A percentile compares a stretch with the other conserved stretches of the same genome.
phyloP scores from a whole-genome alignment of 1,140 invertebrate species.

The Drosophila willistoni region DNA sequence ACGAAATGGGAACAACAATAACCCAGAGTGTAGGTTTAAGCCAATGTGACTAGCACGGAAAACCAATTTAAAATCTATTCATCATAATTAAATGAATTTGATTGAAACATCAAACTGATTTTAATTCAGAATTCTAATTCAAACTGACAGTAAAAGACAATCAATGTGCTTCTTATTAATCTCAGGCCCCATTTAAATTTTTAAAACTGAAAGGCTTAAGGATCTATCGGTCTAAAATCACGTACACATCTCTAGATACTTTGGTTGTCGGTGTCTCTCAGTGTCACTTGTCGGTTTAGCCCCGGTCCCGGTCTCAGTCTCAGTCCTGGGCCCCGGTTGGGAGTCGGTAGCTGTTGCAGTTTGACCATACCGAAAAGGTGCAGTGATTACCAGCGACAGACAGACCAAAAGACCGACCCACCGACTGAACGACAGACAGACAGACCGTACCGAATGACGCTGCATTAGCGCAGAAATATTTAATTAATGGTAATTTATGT shows the following conservation, averaged over 20 bases:
- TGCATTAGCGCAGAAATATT: constrained; percentile 78
- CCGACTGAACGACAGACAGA: neutral
- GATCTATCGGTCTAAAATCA: neutral
- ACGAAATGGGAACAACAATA: neutral
- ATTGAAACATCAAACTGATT: too few species aligned
- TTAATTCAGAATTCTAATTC: too few species aligned
- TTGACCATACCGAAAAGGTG: constrained; percentile 55
- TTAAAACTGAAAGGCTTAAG: too few species aligned
- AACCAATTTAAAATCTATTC: neutral
- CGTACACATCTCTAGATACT: constrained; percentile 2
- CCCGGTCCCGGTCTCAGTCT: neutral
- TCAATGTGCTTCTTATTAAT: too few species aligned
- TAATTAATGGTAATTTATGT: constrained; percentile 81
- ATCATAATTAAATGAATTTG: neutral
- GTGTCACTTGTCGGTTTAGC: constrained; percentile 74
- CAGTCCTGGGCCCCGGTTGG: constrained; percentile 1
- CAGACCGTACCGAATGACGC: constrained; percentile 15
- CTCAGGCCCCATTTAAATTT: too few species aligned
- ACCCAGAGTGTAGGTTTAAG: neutral
- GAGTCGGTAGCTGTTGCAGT: constrained; percentile 14
- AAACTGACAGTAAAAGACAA: too few species aligned
- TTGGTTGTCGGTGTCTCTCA: constrained; percentile 39
- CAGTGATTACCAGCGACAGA: constrained; percentile 63
- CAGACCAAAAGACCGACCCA: neutral
- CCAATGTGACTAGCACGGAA: neutral